Percentiles rank a stretch among this genome's conserved stretches.
Conservation (phyloP, 2,113 vertebrate genomes). For the Phrynocephalus versicolor region DNA sequence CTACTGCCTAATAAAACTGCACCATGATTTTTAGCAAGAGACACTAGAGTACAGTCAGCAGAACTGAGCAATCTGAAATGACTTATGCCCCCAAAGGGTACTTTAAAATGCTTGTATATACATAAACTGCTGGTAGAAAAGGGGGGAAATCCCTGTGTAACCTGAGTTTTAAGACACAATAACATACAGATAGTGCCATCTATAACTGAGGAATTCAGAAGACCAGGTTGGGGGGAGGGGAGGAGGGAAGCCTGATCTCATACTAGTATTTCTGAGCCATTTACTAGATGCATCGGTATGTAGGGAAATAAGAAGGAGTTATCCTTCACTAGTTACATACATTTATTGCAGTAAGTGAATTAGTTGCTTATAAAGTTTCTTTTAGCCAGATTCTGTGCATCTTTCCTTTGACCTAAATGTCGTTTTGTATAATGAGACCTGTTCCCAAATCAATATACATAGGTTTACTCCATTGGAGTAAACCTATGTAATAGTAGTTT, state of each 20-base stretch:
- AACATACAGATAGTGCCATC: too few relatives aligned
- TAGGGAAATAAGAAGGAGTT: constrained; percentile 3
- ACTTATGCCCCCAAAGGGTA: constrained; percentile 75
- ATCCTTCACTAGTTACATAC: neutral
- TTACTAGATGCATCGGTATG: neutral
- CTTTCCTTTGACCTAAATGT: too few relatives aligned
- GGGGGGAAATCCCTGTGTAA: too few relatives aligned
- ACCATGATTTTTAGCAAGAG: too few relatives aligned
- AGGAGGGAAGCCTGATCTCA: too few relatives aligned
- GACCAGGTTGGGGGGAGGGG: too few relatives aligned
- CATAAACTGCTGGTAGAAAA: constrained; percentile 68
- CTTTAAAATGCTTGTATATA: constrained; percentile 81
- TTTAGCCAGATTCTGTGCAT: neutral
- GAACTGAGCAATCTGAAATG: too few relatives aligned
- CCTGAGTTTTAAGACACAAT: too few relatives aligned
- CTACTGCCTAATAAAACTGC: too few relatives aligned
- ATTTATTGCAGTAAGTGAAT: neutral
- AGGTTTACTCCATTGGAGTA: too few relatives aligned
- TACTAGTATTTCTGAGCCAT: neutral
- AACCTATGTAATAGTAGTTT: neutral
- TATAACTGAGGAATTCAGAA: too few relatives aligned
- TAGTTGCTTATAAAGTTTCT: neutral
- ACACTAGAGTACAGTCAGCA: too few relatives aligned
- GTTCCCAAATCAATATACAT: neutral
- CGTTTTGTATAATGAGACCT: neutral